Percentiles rank a stretch among this genome's conserved stretches.
These are phyloP conservation scores for Tolypeutes matacus DNA, from an alignment of 2,797 vertebrate genomes.

Conservation along the genomic window DNA sequence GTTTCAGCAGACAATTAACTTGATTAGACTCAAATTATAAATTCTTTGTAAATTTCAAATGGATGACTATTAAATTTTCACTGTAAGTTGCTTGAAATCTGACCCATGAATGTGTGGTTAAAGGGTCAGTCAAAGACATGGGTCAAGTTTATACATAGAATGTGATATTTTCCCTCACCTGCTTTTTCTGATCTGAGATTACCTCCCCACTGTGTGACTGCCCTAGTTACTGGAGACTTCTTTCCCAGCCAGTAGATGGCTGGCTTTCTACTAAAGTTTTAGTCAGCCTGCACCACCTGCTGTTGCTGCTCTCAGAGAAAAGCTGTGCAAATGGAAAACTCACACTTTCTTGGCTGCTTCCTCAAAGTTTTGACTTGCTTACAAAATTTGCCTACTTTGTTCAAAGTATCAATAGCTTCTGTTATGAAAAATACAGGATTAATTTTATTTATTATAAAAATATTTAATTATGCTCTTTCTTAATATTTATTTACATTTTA, in stretches of 20 bases:
- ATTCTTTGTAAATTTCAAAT: neutral
- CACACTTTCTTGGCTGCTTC: neutral
- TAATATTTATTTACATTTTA: neutral
- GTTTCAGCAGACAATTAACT: neutral
- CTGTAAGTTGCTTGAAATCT: neutral
- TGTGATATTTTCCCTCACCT: neutral
- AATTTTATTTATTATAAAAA: constrained; percentile 20
- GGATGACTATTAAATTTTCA: neutral
- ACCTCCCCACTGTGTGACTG: neutral
- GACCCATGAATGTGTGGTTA: neutral
- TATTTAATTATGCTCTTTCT: neutral
- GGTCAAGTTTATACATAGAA: neutral
- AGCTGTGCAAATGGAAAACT: neutral
- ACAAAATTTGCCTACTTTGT: neutral
- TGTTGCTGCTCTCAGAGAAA: neutral
- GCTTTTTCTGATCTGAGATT: neutral
- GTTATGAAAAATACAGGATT: neutral
- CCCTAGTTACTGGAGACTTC: neutral
- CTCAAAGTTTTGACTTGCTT: neutral
- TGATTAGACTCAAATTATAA: constrained; percentile 3
- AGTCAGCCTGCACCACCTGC: neutral
- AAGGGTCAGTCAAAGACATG: neutral
- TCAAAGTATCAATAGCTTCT: neutral
- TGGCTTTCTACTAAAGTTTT: neutral
- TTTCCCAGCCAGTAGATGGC: neutral